A percentile compares a stretch with the other conserved stretches of the same genome.
Conservation (phyloP, 2,797 vertebrate species). For the Arnoldichthys spilopterus region DNA sequence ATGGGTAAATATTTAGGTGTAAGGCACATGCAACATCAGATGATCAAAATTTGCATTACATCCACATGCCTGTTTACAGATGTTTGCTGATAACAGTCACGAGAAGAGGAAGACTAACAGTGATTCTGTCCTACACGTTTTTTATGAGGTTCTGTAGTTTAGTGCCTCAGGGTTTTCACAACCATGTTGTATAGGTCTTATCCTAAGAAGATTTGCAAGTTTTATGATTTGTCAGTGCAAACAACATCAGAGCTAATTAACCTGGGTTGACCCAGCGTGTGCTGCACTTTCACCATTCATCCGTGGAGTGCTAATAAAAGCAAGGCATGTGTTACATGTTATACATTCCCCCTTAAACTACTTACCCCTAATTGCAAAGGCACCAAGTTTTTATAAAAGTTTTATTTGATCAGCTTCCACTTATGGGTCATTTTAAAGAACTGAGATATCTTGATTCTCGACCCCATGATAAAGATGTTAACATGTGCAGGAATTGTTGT, state of each 20-base stretch:
- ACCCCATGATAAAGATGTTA: neutral
- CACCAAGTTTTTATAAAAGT: neutral
- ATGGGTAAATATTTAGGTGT: neutral
- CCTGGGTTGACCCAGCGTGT: slow-evolving; percentile 59
- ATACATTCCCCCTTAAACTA: slow-evolving; percentile 6
- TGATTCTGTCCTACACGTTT: neutral
- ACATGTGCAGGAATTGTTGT: neutral
- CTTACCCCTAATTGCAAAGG: neutral
- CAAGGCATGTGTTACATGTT: neutral
- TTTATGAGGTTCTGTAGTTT: neutral
- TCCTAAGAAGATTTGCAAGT: slow-evolving; percentile 71
- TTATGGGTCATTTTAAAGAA: neutral
- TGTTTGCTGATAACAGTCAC: slow-evolving; percentile 5
- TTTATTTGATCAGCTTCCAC: neutral
- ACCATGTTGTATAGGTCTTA: slow-evolving; percentile 6
- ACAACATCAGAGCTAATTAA: slow-evolving; percentile 74
- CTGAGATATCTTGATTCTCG: neutral
- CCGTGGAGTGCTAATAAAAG: slow-evolving; percentile 9
- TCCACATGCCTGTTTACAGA: neutral
- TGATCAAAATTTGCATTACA: neutral
- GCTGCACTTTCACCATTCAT: slow-evolving; percentile 27
- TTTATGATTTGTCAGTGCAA: slow-evolving; percentile 74
- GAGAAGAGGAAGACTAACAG: neutral
- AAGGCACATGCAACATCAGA: neutral
- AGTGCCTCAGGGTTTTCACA: neutral